Conservation (phyloP, 2,113 vertebrate genomes). For the Dinomys branickii region DNA sequence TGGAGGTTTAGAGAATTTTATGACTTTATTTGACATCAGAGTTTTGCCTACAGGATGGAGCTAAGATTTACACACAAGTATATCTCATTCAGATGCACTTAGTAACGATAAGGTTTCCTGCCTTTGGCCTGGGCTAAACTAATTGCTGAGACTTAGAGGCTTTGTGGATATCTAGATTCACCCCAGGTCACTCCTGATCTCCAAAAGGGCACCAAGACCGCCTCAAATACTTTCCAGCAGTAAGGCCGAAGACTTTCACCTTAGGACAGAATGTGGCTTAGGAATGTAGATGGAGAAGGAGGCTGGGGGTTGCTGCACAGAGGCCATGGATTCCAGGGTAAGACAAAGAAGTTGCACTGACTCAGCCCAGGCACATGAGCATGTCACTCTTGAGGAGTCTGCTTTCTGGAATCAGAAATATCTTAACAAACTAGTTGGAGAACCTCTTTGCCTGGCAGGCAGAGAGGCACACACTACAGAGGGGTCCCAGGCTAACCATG, state of each 20-base stretch:
- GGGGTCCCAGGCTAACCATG: background rate
- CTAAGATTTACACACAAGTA: background rate
- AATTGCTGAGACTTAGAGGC: background rate
- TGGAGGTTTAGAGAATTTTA: background rate
- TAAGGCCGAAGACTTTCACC: background rate
- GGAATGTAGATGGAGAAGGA: background rate
- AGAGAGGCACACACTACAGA: background rate
- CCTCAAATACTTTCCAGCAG: background rate
- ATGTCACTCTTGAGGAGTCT: background rate
- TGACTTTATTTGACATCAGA: background rate
- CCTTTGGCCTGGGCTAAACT: background rate
- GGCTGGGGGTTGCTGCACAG: background rate
- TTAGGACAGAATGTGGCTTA: background rate
- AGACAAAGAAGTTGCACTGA: background rate
- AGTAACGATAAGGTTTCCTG: background rate
- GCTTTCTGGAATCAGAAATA: background rate
- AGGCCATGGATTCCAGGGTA: background rate
- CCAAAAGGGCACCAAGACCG: background rate
- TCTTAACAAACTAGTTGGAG: background rate
- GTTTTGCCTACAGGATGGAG: background rate
- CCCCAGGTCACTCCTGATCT: background rate
- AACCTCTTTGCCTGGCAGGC: background rate
- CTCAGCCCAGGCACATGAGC: background rate
- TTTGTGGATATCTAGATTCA: background rate
- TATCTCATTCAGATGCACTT: background rate